Evolutionary conservation across 2,888 invertebrate species (phyloP).

Genomic region (Papilio gigon): DNA sequence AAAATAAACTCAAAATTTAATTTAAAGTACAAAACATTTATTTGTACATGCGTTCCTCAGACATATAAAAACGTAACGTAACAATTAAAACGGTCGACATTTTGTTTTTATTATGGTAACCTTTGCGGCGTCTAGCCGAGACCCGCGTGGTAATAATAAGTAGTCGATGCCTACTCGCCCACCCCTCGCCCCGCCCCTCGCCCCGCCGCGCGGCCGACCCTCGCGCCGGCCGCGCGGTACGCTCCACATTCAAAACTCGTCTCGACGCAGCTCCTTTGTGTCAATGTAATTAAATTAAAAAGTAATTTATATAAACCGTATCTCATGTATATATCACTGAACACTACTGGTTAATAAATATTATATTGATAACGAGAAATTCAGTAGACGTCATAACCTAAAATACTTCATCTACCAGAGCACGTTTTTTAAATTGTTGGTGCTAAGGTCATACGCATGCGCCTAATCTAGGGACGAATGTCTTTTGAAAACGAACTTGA

Average conservation of each 20-base stretch:
- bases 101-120: slow-evolving; percentile 46
- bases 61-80: slow-evolving; percentile 6
- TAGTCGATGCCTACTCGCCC: slow-evolving; percentile 60
- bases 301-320: slow-evolving; percentile 45
- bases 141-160: slow-evolving; percentile 68
- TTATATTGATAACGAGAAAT: not conserved
- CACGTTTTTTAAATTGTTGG: not conserved
- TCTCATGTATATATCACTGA: not conserved
- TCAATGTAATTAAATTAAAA: slow-evolving; percentile 51
- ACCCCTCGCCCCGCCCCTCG: slow-evolving; percentile 51
- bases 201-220: slow-evolving; percentile 47
- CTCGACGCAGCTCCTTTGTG: slow-evolving; percentile 53
- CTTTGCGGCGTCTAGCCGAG: slow-evolving; percentile 60
- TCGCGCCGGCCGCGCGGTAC: slow-evolving; percentile 55
- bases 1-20: too few species aligned
- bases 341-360: not conserved
- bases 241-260: slow-evolving; percentile 57
- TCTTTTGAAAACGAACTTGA: not conserved
- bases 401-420: not conserved
- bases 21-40: not conserved
- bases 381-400: slow-evolving; percentile 25
- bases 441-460: not conserved
- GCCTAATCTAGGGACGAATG: not conserved
- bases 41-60: not conserved
- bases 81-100: slow-evolving; percentile 16